phyloP scores from a whole-genome alignment of 2,888 invertebrate genomes.

The Dasypogon diadema region DNA sequence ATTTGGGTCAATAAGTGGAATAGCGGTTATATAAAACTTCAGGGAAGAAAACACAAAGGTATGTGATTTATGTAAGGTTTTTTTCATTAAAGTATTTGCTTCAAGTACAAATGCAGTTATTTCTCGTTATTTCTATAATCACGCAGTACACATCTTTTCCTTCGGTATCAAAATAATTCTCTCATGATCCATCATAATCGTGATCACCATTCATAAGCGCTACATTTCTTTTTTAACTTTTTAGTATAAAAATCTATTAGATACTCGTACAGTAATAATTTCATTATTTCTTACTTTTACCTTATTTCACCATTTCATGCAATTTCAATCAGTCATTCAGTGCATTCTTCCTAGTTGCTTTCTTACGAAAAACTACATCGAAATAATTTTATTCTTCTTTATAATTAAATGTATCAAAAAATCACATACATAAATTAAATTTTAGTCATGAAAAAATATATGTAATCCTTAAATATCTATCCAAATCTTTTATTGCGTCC shows the following conservation, averaged over 20 bases:
- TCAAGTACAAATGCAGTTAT: slow-evolving; percentile 44
- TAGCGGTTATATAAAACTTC: too few relatives aligned
- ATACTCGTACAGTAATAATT: slow-evolving; percentile 41
- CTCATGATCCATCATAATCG: slow-evolving; percentile 16
- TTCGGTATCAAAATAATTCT: slow-evolving; percentile 45
- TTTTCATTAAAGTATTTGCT: slow-evolving; percentile 36
- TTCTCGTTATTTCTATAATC: slow-evolving; percentile 12
- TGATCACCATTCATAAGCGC: slow-evolving; percentile 34
- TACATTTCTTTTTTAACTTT: slow-evolving; percentile 43
- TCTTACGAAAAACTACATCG: not conserved
- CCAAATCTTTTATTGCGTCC: slow-evolving; percentile 36
- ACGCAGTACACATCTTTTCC: slow-evolving; percentile 5
- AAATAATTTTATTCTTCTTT: not conserved
- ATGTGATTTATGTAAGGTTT: slow-evolving; percentile 35
- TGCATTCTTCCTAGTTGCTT: slow-evolving; percentile 21
- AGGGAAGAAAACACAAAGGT: too few relatives aligned
- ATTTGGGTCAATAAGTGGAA: too few relatives aligned
- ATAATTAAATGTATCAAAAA: slow-evolving; percentile 27
- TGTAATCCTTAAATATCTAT: slow-evolving; percentile 35
- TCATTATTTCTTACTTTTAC: slow-evolving; percentile 24
- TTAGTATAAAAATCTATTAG: slow-evolving; percentile 46
- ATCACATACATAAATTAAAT: slow-evolving; percentile 43
- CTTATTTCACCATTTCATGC: slow-evolving; percentile 24
- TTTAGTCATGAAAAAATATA: slow-evolving; percentile 42
- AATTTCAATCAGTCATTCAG: slow-evolving; percentile 9